A percentile compares a stretch with the other conserved stretches of the same genome.
Conservation (phyloP, 2,113 vertebrate genomes). For the Ardeotis arabs region DNA sequence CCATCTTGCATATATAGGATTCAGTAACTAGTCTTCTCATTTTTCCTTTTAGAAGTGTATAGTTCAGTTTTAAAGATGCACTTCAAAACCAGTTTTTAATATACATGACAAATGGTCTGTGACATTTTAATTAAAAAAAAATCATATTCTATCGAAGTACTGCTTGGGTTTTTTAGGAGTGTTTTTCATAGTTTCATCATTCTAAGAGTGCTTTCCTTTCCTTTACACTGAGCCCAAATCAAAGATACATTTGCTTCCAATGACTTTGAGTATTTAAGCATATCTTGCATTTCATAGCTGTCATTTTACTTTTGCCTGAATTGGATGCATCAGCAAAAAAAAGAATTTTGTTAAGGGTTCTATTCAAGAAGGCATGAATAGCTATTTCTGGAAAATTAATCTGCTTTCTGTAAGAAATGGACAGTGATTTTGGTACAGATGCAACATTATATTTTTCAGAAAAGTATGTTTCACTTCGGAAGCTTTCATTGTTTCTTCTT, state of each 20-base stretch:
- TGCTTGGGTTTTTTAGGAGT: background rate
- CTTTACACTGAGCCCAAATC: background rate
- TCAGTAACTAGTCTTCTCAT: background rate
- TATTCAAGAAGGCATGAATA: background rate
- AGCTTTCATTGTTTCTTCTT: background rate
- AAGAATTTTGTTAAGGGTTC: background rate
- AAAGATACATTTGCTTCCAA: background rate
- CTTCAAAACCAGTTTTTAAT: background rate
- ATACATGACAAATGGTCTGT: background rate
- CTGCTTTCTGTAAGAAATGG: background rate
- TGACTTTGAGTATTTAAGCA: background rate
- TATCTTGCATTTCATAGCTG: background rate
- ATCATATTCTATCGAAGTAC: background rate
- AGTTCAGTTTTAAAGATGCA: background rate
- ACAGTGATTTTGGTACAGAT: background rate
- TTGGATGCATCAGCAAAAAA: background rate
- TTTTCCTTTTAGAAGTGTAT: background rate
- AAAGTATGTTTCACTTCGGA: background rate
- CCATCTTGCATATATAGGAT: background rate
- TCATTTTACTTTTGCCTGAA: background rate
- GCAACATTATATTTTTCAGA: background rate
- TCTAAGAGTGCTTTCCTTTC: background rate
- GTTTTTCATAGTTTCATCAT: background rate
- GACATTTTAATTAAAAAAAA: background rate
- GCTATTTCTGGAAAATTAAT: background rate